Conservation (phyloP, 2,888 invertebrate species). For the Coleophora flavipennella region DNA sequence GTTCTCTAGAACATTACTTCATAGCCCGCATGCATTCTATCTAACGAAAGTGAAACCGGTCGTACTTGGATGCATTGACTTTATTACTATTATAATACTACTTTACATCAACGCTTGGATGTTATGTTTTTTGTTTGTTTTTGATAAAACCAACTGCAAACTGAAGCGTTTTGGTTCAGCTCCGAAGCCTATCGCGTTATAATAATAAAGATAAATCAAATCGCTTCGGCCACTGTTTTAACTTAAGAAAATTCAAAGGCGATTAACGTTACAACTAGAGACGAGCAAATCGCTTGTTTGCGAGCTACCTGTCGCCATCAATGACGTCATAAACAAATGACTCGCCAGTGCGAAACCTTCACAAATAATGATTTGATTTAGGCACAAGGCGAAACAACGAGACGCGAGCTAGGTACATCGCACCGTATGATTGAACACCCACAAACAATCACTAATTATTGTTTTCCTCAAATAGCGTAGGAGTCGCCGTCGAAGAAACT, state of each 20-base stretch:
- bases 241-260: neutral
- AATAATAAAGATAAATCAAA: too few relatives aligned
- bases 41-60: constrained; percentile 56
- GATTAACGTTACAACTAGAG: too few relatives aligned
- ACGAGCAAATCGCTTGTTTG: neutral
- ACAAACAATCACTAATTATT: constrained; percentile 23
- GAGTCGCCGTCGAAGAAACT: constrained; percentile 6
- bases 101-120: too few relatives aligned
- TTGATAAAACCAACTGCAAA: constrained; percentile 20
- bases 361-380: constrained; percentile 34
- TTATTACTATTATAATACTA: too few relatives aligned
- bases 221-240: neutral
- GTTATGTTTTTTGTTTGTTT: constrained; percentile 29
- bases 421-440: constrained; percentile 34
- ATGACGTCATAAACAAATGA: too few relatives aligned
- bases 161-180: neutral
- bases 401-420: constrained; percentile 21
- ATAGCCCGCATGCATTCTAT: constrained; percentile 7
- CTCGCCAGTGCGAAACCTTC: constrained; percentile 16
- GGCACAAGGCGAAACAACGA: constrained; percentile 21
- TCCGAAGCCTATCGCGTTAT: neutral
- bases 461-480: constrained; percentile 23
- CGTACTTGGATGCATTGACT: constrained; percentile 25
- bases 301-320: constrained; percentile 1
- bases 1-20: neutral